Evolutionary conservation across 2,797 vertebrate species (phyloP), one percentile per base, ranked within the genome.

Genomic region (Enteromius paludinosus): DNA sequence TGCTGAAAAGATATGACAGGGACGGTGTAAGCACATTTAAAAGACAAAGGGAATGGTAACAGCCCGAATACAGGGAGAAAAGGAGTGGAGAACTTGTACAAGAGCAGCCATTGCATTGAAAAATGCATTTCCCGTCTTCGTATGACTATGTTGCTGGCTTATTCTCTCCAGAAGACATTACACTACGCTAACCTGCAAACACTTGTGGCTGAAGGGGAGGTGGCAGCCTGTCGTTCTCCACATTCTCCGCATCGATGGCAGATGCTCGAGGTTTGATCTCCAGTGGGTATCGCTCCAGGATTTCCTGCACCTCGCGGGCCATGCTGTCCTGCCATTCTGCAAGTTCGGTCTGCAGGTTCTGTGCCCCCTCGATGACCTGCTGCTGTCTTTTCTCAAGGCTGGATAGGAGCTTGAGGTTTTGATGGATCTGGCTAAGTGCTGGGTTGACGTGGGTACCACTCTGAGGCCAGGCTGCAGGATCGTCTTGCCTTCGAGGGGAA

Each of bases 181-280:
- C 38, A 20, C 18, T 79, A 68, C 20, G 90, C 78, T 94, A 99
- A 75, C 96, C 96, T 49, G 96, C 95, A 1, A 98, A 99, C 71
- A 99, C 94, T 85, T 98, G 97, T 4, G 97, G 97, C 72, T 96
- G 96, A 85, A 98, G 90, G 0, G 97, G 98, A 0, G 97, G 96
- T 0, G 97, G 97, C 80, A 98, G 95, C 83, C 95, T 95, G 87
- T 98, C 96, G 2, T 95, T 95, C 90, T 98, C 97, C 78, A 95
- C 90, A 0, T 97, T 96, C 88, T 97, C 96, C 15, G 96, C 96
- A 90, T 98, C 98, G 35, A 98, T 97, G 70, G 97, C 95, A 8
- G 96, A 91, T 1, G 93, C 89, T 64, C 93, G 94, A 1, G 95
- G 88, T 49, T 92, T 93, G 49, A 97, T 95, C 87, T 97, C 95